Percentiles rank a stretch among this genome's conserved stretches.
Evolutionary conservation across 2,888 invertebrate genomes (phyloP).

Genomic region (Philopedon plagiatum): DNA sequence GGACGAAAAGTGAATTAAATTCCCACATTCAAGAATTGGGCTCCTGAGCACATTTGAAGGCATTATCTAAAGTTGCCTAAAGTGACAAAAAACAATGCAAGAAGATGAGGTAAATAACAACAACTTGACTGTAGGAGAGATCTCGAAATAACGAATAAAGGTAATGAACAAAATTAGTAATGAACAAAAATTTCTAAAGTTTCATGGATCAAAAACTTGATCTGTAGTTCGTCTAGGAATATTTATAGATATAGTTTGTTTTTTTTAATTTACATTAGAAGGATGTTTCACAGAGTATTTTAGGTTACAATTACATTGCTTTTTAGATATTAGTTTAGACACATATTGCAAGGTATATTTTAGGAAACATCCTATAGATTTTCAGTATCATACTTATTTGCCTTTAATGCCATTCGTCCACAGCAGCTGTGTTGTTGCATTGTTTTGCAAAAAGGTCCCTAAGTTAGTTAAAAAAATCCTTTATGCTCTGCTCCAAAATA

Average conservation of each 20-base stretch:
- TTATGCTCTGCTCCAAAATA: conserved; percentile 8
- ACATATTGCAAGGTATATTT: background rate
- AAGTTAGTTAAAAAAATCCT: conserved; percentile 1
- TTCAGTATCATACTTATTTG: conserved; percentile 25
- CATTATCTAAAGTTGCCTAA: too few species aligned
- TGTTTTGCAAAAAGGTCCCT: conserved; percentile 21
- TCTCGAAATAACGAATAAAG: too few species aligned
- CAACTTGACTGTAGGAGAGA: too few species aligned
- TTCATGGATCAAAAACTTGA: too few species aligned
- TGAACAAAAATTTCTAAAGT: too few species aligned
- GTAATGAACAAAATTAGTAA: too few species aligned
- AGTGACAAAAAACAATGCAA: too few species aligned
- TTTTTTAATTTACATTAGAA: background rate
- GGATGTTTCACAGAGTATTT: background rate
- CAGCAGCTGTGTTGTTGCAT: conserved; percentile 22
- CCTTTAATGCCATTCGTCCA: conserved; percentile 37
- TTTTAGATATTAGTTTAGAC: background rate
- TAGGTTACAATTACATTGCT: background rate
- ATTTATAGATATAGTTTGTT: background rate
- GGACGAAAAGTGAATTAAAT: too few species aligned
- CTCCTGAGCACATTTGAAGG: too few species aligned
- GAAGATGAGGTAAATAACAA: too few species aligned
- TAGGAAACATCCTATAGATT: conserved; percentile 18
- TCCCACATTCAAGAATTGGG: too few species aligned
- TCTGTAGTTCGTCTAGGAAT: background rate